phyloP scores from a whole-genome alignment of 2,797 vertebrate genomes.

The Botia almorhae region DNA sequence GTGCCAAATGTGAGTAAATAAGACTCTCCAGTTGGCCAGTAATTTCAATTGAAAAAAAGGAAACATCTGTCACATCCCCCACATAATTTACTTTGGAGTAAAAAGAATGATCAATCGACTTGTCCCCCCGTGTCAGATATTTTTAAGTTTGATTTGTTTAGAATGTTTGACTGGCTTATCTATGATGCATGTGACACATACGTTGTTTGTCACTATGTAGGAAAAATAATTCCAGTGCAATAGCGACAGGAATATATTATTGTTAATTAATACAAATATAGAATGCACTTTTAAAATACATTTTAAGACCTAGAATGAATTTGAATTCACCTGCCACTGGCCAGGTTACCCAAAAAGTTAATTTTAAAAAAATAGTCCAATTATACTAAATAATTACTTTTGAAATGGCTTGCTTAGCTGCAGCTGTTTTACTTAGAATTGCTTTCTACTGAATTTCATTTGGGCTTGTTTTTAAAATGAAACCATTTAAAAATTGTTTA shows the following conservation, averaged over 20 bases:
- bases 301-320: no score
- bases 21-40: neutral
- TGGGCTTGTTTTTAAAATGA: constrained; percentile 10
- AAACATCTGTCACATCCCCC: neutral
- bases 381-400: neutral
- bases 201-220: neutral
- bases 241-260: neutral
- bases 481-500: constrained; percentile 17
- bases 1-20: neutral
- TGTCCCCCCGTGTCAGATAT: neutral
- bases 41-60: neutral
- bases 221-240: neutral
- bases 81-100: neutral
- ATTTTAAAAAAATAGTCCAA: neutral
- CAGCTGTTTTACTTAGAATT: constrained; percentile 25
- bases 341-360: neutral
- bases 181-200: neutral
- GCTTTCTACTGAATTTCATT: constrained; percentile 25
- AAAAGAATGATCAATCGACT: neutral
- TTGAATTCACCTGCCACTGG: no score
- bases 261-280: neutral
- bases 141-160: neutral
- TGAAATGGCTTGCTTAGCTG: no score
- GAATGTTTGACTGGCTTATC: neutral
- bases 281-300: neutral